These are phyloP conservation scores for Colostygia pectinataria DNA, from an alignment of 2,888 invertebrate genomes.

Conservation along the genomic window DNA sequence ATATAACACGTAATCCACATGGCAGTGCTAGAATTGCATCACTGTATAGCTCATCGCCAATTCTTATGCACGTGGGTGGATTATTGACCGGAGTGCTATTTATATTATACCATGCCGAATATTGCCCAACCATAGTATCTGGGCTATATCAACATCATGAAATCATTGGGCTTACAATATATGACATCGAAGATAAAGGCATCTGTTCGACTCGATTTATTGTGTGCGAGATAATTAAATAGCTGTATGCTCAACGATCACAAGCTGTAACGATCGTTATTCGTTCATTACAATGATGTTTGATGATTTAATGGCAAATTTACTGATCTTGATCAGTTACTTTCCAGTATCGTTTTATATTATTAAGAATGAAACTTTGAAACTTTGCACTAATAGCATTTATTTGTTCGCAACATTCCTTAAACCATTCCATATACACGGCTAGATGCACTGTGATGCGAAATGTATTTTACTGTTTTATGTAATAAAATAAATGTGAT, in stretches of 20 bases:
- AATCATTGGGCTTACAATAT: slow-evolving; percentile 19
- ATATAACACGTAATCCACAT: slow-evolving; percentile 9
- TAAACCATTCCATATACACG: no score
- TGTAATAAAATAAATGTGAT: no score
- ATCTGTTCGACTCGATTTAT: slow-evolving; percentile 28
- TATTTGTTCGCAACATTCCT: no score
- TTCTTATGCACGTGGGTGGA: slow-evolving; percentile 19
- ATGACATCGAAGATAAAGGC: slow-evolving; percentile 23
- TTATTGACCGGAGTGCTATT: slow-evolving; percentile 23
- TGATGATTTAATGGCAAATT: background rate
- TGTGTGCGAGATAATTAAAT: slow-evolving; percentile 11
- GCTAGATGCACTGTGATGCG: no score
- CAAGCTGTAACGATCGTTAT: slow-evolving; percentile 24
- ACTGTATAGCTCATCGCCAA: slow-evolving; percentile 19
- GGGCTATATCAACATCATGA: slow-evolving; percentile 4
- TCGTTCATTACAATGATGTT: slow-evolving; percentile 17
- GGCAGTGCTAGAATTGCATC: slow-evolving; percentile 17
- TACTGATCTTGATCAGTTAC: no score
- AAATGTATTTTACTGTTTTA: no score
- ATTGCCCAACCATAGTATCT: slow-evolving; percentile 23
- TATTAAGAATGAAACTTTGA: no score
- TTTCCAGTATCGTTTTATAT: no score
- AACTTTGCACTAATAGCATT: no score
- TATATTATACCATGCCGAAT: slow-evolving; percentile 13
- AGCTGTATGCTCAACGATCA: no score